Evolutionary conservation across 2,113 vertebrate species (phyloP).

Genomic region (Platichthys flesus): DNA sequence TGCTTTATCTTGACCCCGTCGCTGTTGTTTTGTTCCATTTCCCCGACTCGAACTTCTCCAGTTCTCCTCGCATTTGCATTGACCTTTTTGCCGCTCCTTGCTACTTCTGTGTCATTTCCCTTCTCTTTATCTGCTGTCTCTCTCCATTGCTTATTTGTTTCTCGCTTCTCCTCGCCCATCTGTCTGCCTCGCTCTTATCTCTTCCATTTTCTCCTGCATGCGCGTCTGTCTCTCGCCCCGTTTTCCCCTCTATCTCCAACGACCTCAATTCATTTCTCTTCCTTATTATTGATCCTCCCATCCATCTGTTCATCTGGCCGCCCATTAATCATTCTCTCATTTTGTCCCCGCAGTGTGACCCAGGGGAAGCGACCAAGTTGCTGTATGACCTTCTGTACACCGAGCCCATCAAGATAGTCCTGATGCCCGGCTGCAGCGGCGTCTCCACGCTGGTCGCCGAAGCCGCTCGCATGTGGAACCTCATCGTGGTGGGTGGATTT

Average conservation of each 20-base stretch:
- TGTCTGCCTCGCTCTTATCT: slow-evolving; percentile 27
- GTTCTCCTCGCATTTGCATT: slow-evolving; percentile 20
- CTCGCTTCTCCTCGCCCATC: slow-evolving; percentile 21
- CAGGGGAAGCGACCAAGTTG: slow-evolving; percentile 93
- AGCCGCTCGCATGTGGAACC: slow-evolving; percentile 96
- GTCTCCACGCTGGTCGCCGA: slow-evolving; percentile 95
- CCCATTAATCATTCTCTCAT: slow-evolving; percentile 18
- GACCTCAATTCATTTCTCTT: slow-evolving; percentile 40
- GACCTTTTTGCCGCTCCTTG: slow-evolving; percentile 16
- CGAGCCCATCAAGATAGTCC: slow-evolving; percentile 95
- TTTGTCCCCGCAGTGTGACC: slow-evolving; percentile 86
- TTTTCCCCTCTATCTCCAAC: not conserved
- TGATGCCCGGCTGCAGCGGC: slow-evolving; percentile 95
- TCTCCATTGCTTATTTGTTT: slow-evolving; percentile 31
- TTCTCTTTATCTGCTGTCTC: slow-evolving; percentile 22
- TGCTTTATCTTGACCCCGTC: slow-evolving; percentile 19
- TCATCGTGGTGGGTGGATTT: slow-evolving; percentile 88
- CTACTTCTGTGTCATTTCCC: slow-evolving; percentile 32
- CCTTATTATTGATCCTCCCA: slow-evolving; percentile 33
- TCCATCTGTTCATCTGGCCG: slow-evolving; percentile 16
- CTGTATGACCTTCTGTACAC: slow-evolving; percentile 96
- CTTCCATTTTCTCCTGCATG: slow-evolving; percentile 1
- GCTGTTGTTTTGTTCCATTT: slow-evolving; percentile 4
- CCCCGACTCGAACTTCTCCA: slow-evolving; percentile 22
- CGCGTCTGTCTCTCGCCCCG: not conserved